Evolutionary conservation across 2,113 vertebrate species (phyloP), one percentile per base, ranked within the genome.

Genomic region (Nothocercus nigrocapillus): DNA sequence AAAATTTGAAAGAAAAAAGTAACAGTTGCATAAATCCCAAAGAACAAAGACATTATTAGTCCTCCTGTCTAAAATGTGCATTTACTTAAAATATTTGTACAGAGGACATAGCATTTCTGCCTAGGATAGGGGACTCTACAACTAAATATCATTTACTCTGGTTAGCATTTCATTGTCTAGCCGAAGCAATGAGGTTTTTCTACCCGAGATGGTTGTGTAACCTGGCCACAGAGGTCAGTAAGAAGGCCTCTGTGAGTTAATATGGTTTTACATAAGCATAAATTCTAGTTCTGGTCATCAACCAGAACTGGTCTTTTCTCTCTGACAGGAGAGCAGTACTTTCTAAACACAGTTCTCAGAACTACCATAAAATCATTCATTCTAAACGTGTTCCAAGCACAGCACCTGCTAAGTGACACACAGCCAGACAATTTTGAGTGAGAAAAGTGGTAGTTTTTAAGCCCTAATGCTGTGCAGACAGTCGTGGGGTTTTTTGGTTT

Each of bases 81-180:
- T 82, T 95, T 93, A 68, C 44, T 86, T 94, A 79, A 93, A 90
- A 58, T 93, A 88, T 84, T 87, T 92, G 69, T 73, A 90, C n/a
- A 69, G 87, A 86, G 9, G 11, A 69, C 66, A 58, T 72, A 92
- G 53, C 36, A 87, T 76, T 95, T 90, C 49, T 93, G 58, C 36
- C 73, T 62, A 53, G 49, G 36, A 79, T 62, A 66, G 0, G 0
- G 44, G n/a, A 82, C 34, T 61, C 44, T 38, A 69, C n/a, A 36
- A 91, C 47, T 47, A 96, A 90, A 91, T 51, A 81, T 3, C 72
- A 89, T 86, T 93, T 94, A 83, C 79, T 94, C 82, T 78, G 86
- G 58, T 69, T 82, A 75, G 45, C n/a, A 79, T 92, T 95, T 95
- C 74, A 84, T 75, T 82, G 85, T 45, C 80, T 72, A 78, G 58